Conservation (phyloP, 2,113 vertebrate species). For the Hippocampus comes region DNA sequence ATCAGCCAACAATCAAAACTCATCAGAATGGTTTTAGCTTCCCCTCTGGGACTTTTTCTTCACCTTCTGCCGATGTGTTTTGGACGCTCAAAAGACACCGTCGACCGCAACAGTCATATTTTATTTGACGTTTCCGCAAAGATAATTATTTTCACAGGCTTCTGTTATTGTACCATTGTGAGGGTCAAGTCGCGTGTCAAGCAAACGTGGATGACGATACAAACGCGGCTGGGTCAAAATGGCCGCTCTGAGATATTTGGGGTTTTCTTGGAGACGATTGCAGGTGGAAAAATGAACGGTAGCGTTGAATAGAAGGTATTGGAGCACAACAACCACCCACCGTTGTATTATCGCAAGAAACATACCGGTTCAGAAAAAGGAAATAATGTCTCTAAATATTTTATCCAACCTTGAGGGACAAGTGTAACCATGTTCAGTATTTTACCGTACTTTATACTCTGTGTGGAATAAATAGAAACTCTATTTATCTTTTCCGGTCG, state of each 20-base stretch:
- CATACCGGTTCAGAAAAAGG: conserved; percentile 6
- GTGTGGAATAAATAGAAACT: conserved; percentile 62
- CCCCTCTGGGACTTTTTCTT: neutral
- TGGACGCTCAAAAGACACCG: neutral
- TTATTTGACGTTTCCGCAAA: neutral
- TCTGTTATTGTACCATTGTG: neutral
- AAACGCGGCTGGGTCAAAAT: neutral
- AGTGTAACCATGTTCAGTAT: conserved; percentile 55
- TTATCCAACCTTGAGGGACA: conserved; percentile 29
- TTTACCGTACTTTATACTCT: conserved; percentile 59
- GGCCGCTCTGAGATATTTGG: neutral
- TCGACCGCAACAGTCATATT: neutral
- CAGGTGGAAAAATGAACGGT: neutral
- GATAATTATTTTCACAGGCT: neutral
- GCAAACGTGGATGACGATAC: neutral
- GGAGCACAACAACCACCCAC: neutral
- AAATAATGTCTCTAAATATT: conserved; percentile 45
- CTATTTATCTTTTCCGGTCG: conserved; percentile 31
- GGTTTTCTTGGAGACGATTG: conserved; percentile 3
- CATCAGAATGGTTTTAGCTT: neutral
- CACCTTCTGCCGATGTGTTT: too few relatives aligned
- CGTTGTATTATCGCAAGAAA: neutral
- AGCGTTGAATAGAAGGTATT: neutral
- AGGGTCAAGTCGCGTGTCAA: neutral
- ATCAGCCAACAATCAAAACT: neutral